Evolutionary conservation across 2,113 vertebrate species (phyloP).

Genomic region (Lagopus muta): DNA sequence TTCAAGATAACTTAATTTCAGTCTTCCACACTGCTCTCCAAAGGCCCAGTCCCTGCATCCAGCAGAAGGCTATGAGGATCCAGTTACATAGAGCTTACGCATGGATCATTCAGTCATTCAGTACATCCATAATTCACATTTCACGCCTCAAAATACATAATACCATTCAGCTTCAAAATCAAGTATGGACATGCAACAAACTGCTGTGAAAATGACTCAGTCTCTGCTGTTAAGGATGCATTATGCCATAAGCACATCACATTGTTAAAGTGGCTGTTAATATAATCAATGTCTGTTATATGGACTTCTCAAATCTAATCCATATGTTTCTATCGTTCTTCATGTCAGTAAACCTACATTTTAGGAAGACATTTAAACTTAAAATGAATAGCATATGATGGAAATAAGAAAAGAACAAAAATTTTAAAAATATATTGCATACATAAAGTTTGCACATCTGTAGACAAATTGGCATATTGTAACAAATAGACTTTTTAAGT

Average conservation of each 20-base stretch:
- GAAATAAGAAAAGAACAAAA: not conserved
- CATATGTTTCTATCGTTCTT: not conserved
- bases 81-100: not conserved
- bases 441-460: not conserved
- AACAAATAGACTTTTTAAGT: not conserved
- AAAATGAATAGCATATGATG: not conserved
- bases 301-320: not conserved
- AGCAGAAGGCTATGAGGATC: not conserved
- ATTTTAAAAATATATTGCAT: not conserved
- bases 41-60: not conserved
- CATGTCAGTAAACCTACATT: not conserved
- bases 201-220: constrained; percentile 10
- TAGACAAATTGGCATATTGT: not conserved
- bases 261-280: not conserved
- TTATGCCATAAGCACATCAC: not conserved
- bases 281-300: not conserved
- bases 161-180: not conserved
- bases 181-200: not conserved
- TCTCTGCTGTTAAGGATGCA: not conserved
- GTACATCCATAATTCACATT: constrained; percentile 10
- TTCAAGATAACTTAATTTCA: not conserved
- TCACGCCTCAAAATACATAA: constrained; percentile 24
- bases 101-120: not conserved
- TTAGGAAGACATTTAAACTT: not conserved
- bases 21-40: not conserved